Base-by-base conservation (phyloP, 1,140 invertebrate genomes). In the Chironomus tepperi region DNA sequence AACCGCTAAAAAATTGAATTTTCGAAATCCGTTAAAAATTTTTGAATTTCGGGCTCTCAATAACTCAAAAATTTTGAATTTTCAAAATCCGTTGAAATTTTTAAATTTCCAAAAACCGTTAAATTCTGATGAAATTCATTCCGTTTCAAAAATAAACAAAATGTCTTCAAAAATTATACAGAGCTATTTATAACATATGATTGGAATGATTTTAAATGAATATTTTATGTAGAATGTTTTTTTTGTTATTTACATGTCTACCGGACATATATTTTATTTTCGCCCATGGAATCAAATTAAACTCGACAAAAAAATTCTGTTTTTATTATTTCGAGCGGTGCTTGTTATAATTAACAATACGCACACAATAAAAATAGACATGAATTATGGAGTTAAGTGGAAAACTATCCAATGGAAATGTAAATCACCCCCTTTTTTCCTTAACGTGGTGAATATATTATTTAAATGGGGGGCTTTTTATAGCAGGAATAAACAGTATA, bases 361-460 rank as follows among this genome's bases (percentile, higher is more conserved):
- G 47, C 47, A 15, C 47, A 57, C 47, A 12, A 57, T 57, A 57
- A 15, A 15, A 57, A 57, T 34, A 34, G 24, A 34, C 12, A 57
- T 57, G 47, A 57, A 57, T 15, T 57, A 57, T 57, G n/a, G 47
- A 57, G 47, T n/a, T 34, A 57, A 57, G n/a, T 57, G 47, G 24
- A 34, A 34, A 34, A 34, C 24, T 34, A 34, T 34, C 24, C 24
- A 34, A n/a, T n/a, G n/a, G n/a, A n/a, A 34, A 34, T 34, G 24
- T 34, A 34, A 34, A 34, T 34, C 24, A 34, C 24, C 24, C 24
- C 24, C 24, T 1, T 34, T 57, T 12, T 12, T 57, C 3, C 15
- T 57, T 57, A 57, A 57, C 47, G n/a, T 57, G n/a, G 10, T n/a
- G n/a, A 57, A 57, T 57, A 57, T 57, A 57, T 57, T 57, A 57